phyloP scores from a whole-genome alignment of 2,113 vertebrate species.

The Actenoides hombroni region DNA sequence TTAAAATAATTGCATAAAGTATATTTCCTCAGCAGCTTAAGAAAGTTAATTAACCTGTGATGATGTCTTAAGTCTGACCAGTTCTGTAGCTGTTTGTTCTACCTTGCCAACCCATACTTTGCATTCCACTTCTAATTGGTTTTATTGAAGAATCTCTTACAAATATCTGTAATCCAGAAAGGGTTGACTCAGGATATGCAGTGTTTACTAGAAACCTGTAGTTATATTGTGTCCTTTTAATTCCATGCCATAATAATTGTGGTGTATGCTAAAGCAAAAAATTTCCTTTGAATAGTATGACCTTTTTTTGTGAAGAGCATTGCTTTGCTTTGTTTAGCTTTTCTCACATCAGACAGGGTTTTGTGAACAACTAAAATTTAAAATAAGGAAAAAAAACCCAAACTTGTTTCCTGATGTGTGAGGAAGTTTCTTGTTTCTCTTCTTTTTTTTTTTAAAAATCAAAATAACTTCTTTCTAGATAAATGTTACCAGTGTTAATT shows the following conservation, averaged over 20 bases:
- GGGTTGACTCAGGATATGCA: background rate
- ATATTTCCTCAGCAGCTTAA: background rate
- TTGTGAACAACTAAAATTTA: background rate
- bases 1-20: background rate
- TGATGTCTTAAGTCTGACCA: background rate
- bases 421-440: background rate
- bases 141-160: background rate
- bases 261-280: background rate
- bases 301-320: background rate
- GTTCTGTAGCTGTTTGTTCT: background rate
- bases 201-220: background rate
- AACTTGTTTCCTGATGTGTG: background rate
- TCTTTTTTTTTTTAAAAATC: background rate
- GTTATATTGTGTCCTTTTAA: background rate
- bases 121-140: background rate
- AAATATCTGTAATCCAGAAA: background rate
- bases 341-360: background rate
- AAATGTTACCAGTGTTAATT: background rate
- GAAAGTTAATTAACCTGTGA: background rate
- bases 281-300: background rate
- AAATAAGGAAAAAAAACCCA: background rate
- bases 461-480: background rate
- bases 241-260: background rate
- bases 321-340: background rate
- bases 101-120: background rate